A percentile compares a stretch with the other conserved stretches of the same genome.
Evolutionary conservation across 2,797 vertebrate species (phyloP).

Genomic region (Chelidonichthys spinosus): DNA sequence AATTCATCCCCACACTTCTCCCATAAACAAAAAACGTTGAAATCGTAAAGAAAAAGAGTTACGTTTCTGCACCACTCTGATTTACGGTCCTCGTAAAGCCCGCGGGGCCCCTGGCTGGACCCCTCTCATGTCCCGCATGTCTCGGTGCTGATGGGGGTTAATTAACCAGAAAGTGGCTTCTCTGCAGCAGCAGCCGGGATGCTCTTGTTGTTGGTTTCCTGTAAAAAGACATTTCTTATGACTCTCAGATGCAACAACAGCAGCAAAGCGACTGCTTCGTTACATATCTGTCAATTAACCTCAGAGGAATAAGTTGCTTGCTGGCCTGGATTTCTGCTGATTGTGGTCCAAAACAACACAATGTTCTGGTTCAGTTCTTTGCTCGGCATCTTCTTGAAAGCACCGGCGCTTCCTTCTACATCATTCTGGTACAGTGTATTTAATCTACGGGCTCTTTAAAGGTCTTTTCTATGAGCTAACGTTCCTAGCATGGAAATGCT

Average conservation of each 20-base stretch:
- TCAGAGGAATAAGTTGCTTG: slow-evolving; percentile 19
- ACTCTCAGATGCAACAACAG: slow-evolving; percentile 26
- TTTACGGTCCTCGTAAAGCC: slow-evolving; percentile 63
- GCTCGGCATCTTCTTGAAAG: slow-evolving; percentile 16
- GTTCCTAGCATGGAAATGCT: too few relatives aligned
- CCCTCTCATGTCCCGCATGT: slow-evolving; percentile 11
- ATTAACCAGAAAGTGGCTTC: slow-evolving; percentile 46
- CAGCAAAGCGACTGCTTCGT: neutral
- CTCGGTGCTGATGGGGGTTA: slow-evolving; percentile 13
- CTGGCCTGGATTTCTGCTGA: neutral
- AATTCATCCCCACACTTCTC: neutral
- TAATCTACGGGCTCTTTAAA: too few relatives aligned
- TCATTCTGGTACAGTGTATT: too few relatives aligned
- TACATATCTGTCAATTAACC: slow-evolving; percentile 1
- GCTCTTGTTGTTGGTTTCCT: slow-evolving; percentile 38
- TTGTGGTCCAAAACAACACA: neutral
- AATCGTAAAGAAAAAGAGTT: slow-evolving; percentile 3
- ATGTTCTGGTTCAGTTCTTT: slow-evolving; percentile 7
- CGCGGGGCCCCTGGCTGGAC: slow-evolving; percentile 34
- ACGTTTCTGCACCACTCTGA: slow-evolving; percentile 45
- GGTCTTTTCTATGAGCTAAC: too few relatives aligned
- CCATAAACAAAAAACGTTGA: slow-evolving; percentile 22
- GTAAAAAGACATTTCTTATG: slow-evolving; percentile 42
- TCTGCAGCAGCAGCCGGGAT: slow-evolving; percentile 12
- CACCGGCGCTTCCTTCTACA: neutral